Evolutionary conservation across 1,140 invertebrate species (phyloP), one percentile per base, ranked within the genome.

Genomic region (Orius insidiosus): DNA sequence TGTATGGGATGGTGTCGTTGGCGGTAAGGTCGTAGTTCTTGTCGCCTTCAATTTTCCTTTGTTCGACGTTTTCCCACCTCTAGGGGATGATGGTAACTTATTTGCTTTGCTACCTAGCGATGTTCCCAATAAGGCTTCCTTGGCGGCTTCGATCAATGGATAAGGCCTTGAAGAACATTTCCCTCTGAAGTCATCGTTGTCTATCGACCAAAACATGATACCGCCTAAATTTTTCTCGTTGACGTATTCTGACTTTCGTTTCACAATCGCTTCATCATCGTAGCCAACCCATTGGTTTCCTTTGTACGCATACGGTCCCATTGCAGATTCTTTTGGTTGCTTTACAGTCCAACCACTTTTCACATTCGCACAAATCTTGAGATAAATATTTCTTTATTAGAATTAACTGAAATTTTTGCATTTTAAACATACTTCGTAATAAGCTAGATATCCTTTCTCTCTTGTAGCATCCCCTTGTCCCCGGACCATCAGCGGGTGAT

Each of bases 281-380:
- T 89, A 95, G 1, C 87, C 85, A n/a, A 95, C 87, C 89, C 88
- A 94, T 63, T 92, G 85, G 59, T 89, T 81, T 14, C 72, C 81
- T 51, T 76, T 79, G 59, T 70, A 87, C 7, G 86, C 85, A 56
- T 84, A 88, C 0, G 88, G 87, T 5, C 87, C 87, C 77, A 89
- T 85, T 0, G 78, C 75, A 34, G 75, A 73, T 2, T 76, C 70
- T 62, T 86, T 82, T 0, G 82, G 80, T 43, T 85, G 75, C 49
- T 81, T 75, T 3, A 92, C 76, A 16, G 72, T 75, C 87, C 86
- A 94, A 38, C 67, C 60, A 32, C 45, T 68, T 55, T 68, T 74
- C 0, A 92, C 63, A 41, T 73, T 74, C 65, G 87, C 82, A 60
- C 87, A 93, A 54, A 93, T 88, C 85, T 90, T 54, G 9, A 61